These are phyloP conservation scores for Amiota minor DNA, from an alignment of 2,888 invertebrate genomes.

Conservation along the genomic window DNA sequence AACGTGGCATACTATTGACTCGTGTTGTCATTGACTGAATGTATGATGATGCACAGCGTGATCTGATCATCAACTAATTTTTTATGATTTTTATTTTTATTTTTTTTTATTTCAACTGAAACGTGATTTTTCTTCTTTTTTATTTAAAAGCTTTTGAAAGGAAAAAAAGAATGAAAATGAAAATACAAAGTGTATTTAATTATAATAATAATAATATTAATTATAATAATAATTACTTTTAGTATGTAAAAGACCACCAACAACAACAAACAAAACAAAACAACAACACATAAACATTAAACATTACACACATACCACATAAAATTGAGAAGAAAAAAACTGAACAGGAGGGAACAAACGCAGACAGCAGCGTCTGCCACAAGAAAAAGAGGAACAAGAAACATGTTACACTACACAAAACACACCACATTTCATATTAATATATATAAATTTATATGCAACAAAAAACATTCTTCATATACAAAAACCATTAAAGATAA, in stretches of 20 bases:
- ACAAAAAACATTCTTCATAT: slow-evolving; percentile 35
- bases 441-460: slow-evolving; percentile 41
- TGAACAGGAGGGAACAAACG: background rate
- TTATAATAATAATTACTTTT: slow-evolving; percentile 16
- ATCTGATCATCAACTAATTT: slow-evolving; percentile 39
- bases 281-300: background rate
- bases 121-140: slow-evolving; percentile 25
- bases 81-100: too few species aligned
- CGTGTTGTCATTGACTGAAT: slow-evolving; percentile 73
- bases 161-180: slow-evolving; percentile 31
- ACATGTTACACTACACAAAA: too few species aligned
- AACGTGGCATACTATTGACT: slow-evolving; percentile 73
- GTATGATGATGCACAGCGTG: slow-evolving; percentile 48
- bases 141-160: slow-evolving; percentile 36
- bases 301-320: background rate
- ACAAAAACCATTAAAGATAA: slow-evolving; percentile 32
- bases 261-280: background rate
- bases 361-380: background rate
- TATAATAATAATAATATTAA: too few species aligned
- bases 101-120: slow-evolving; percentile 8
- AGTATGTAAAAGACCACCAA: slow-evolving; percentile 16
- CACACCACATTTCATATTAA: too few species aligned
- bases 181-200: background rate
- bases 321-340: background rate
- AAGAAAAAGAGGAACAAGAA: background rate